Evolutionary conservation across 2,888 invertebrate species (phyloP), one percentile per base, ranked within the genome.

Genomic region (Brachyopa scutellaris): DNA sequence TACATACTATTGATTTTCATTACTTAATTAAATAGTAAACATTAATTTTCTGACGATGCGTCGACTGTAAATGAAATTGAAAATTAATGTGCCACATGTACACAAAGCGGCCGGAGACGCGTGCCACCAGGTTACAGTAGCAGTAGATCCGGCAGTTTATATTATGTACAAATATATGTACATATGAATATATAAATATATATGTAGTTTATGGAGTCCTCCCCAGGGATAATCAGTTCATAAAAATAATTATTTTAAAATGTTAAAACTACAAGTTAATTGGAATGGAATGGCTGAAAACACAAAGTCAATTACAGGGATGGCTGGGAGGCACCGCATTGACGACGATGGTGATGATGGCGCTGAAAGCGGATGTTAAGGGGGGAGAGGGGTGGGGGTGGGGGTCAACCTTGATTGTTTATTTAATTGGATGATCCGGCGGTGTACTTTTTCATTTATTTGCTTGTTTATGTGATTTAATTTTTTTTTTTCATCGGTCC

Each of bases 191-290:
- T 3, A 26, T 5, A 26, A 5, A 6, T 3, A 6, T 6, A 26
- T 26, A 6, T 13, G 38, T 40, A 66, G 61, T 72, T 82, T 70
- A 72, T 70, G 59, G 19, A 55, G 61, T 67, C 66, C 61, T 51
- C 26, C 42, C 42, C 33, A 7, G 29, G 45, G 82, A 70, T 82
- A 82, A 82, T 82, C 76, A 62, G 70, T 77, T 82, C 82, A 82
- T 77, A 82, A 70, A 76, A 76, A 80, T 82, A 82, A 82, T 82
- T 82, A 77, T 82, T 82, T 79, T 70, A 59, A 66, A 82, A 76
- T 57, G 57, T 77, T 61, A 76, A 49, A 70, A 76, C 61, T 70
- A 77, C 76, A 72, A 77, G 82, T 82, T 82, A 82, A 82, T 82
- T 82, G 82, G 82, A 82, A 70, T 59, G 70, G 82, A 82, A 77